Evolutionary conservation across 2,113 vertebrate species (phyloP), one percentile per base, ranked within the genome.

Genomic region (Psettodes erumei): DNA sequence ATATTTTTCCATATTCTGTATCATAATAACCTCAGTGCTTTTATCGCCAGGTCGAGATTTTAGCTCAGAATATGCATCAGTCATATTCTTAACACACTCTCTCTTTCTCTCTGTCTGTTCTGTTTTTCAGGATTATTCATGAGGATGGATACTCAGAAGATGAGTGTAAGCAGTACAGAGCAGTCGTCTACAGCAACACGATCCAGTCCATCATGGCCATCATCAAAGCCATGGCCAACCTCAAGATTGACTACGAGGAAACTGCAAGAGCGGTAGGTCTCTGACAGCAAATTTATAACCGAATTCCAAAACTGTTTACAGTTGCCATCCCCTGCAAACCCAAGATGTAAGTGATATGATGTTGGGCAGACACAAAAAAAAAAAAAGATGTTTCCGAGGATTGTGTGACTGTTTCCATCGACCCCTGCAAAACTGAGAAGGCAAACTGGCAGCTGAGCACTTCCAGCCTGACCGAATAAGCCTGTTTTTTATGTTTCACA

Each of bases 121-220:
- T 47, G 13, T 65, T 25, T n/a, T 45, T 42, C 90, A 97, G 97
- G 94, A 99, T 99, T 83, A 99, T 99, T 87, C 97, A 99, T 0
- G 97, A 99, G 87, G 97, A 97, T 6, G 97, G 97, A 65, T 99
- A 99, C 87, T 98, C 97, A 5, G 97, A 98, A 92, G 97, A 98
- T 10, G 97, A 99, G 60, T 98, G 97, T 82, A 95, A 96, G 91
- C 97, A 99, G 90, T 99, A 99, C 94, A 96, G 96, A 91, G 97
- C 97, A 0, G 97, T 99, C 23, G 97, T 99, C 72, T 99, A 96
- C 94, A 99, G 97, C 94, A 99, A 99, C 94, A 99, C 97, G 90
- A 98, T 98, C 93, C 97, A 99, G 93, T 99, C 97, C 84, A 98
- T 99, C 81, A 98, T 99, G 96, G 97, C 97, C 74, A 99, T 98